Evolutionary conservation across 2,888 invertebrate species (phyloP).

Genomic region (Pterostichus madidus): DNA sequence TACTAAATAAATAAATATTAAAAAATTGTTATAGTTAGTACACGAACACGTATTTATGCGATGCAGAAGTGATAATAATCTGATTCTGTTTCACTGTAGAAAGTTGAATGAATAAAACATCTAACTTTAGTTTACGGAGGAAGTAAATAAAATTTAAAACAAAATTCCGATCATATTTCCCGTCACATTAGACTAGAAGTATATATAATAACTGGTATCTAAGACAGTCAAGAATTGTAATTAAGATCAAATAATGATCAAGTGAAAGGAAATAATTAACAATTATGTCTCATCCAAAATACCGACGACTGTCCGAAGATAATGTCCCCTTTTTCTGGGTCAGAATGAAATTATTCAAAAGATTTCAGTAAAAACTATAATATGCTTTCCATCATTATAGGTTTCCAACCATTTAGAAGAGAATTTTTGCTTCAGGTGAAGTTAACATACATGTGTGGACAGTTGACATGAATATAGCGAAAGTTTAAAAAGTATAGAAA

Average conservation of each 20-base stretch:
- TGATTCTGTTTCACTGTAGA: conserved; percentile 23
- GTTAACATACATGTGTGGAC: conserved; percentile 47
- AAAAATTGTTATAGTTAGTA: neutral
- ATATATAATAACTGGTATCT: neutral
- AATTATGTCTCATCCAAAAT: conserved; percentile 49
- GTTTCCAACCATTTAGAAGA: conserved; percentile 9
- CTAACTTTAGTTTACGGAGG: conserved; percentile 33
- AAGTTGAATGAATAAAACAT: conserved; percentile 22
- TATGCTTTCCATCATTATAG: conserved; percentile 51
- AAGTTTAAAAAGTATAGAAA: conserved; percentile 61
- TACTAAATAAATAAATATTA: neutral
- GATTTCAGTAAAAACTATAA: conserved; percentile 48
- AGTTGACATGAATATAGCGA: conserved; percentile 54
- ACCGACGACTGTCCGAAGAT: neutral
- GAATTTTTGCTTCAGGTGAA: conserved; percentile 26
- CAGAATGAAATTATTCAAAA: conserved; percentile 42
- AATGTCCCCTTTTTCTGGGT: conserved; percentile 31
- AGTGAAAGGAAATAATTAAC: conserved; percentile 56
- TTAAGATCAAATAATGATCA: conserved; percentile 30
- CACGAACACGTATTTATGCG: conserved; percentile 21
- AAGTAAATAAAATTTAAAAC: conserved; percentile 7
- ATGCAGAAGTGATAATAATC: conserved; percentile 2
- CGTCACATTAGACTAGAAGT: conserved; percentile 1
- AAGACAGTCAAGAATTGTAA: conserved; percentile 10
- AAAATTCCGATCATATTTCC: conserved; percentile 9